Percentiles rank a stretch among this genome's conserved stretches.
Conservation (phyloP, 2,888 invertebrate genomes). For the Anoplius nigerrimus region DNA sequence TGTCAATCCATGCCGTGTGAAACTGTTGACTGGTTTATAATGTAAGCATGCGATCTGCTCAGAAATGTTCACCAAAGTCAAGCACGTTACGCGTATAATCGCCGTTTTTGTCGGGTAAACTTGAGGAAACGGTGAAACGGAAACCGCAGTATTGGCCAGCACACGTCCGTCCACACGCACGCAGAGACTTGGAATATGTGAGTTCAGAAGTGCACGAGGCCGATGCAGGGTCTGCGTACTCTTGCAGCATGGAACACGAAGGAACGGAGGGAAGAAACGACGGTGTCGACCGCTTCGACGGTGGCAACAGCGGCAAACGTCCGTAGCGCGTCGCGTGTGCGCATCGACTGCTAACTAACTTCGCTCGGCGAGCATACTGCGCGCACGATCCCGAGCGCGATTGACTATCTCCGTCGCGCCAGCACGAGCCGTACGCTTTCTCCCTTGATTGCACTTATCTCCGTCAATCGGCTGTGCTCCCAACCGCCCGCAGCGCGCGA, state of each 20-base stretch:
- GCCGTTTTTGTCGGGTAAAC: neutral
- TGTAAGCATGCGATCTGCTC: too few species aligned
- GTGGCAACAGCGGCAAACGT: slow-evolving; percentile 45
- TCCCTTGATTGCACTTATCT: slow-evolving; percentile 29
- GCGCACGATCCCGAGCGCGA: slow-evolving; percentile 44
- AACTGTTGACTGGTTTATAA: too few species aligned
- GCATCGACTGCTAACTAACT: slow-evolving; percentile 74
- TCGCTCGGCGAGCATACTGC: slow-evolving; percentile 60
- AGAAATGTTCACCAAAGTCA: too few species aligned
- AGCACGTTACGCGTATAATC: too few species aligned
- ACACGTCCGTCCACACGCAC: neutral
- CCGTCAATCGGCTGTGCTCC: slow-evolving; percentile 22
- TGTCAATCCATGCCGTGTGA: too few species aligned
- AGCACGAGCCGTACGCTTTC: slow-evolving; percentile 26
- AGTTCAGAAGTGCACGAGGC: too few species aligned
- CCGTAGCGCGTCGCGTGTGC: slow-evolving; percentile 72
- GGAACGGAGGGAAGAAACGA: slow-evolving; percentile 20
- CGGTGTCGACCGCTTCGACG: too few species aligned
- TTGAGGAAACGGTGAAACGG: slow-evolving; percentile 31
- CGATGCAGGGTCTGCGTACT: too few species aligned
- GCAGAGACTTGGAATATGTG: too few species aligned
- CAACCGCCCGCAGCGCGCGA: slow-evolving; percentile 3
- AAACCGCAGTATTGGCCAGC: slow-evolving; percentile 44
- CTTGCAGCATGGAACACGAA: too few species aligned
- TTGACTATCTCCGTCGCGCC: slow-evolving; percentile 32